Percentiles rank a stretch among this genome's conserved stretches.
phyloP scores from a whole-genome alignment of 35 echinoderm and acorn worm genomes.

The Lytechinus variegatus region DNA sequence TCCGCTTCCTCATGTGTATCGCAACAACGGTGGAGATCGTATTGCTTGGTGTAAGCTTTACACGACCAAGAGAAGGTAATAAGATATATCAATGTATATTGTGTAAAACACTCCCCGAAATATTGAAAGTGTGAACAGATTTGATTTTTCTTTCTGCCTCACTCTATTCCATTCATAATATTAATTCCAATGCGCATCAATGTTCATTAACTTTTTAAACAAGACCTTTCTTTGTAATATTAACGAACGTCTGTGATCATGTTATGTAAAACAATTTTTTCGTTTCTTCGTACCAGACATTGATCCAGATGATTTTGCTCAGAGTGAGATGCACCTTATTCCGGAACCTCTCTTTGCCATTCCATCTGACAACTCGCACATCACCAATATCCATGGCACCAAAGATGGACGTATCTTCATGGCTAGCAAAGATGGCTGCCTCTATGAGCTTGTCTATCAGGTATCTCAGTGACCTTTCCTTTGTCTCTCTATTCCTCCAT shows the following conservation, averaged over 20 bases:
- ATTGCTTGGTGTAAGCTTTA: conserved; percentile 89
- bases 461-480: background rate
- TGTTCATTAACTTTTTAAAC: too few relatives aligned
- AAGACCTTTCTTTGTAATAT: too few relatives aligned
- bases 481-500: too few relatives aligned
- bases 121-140: too few relatives aligned
- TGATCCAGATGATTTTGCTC: conserved; percentile 68
- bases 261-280: background rate
- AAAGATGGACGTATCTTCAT: conserved; percentile 84
- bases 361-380: conserved; percentile 87
- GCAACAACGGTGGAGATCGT: conserved; percentile 95
- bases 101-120: too few relatives aligned
- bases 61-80: conserved; percentile 88
- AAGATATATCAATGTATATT: too few relatives aligned
- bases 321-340: conserved; percentile 91
- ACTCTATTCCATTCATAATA: too few relatives aligned
- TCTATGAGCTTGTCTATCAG: conserved; percentile 97
- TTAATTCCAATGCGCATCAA: too few relatives aligned
- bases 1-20: conserved; percentile 81
- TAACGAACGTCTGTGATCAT: too few relatives aligned
- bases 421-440: conserved; percentile 93
- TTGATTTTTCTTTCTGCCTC: too few relatives aligned
- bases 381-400: conserved; percentile 70
- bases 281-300: conserved; percentile 55
- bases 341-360: conserved; percentile 96